phyloP scores from a whole-genome alignment of 37 sponge, comb jelly and placozoan genomes.

The Lycopodina hypogea region DNA sequence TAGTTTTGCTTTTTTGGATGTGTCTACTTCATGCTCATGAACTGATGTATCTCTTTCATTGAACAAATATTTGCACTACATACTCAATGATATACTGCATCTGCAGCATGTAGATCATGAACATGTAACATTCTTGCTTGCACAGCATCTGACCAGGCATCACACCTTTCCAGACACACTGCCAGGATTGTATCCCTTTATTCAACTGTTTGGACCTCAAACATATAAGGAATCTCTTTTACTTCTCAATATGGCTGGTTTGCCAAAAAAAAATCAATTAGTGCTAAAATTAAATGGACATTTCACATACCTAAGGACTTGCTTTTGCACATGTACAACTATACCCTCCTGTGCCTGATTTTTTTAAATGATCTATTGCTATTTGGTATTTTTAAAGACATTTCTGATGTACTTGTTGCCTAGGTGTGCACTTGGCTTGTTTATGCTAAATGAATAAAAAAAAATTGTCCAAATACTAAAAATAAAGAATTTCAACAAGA shows the following conservation, averaged over 20 bases:
- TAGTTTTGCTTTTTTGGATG: conserved; percentile 8
- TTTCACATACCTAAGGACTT: too few relatives aligned
- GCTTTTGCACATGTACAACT: too few relatives aligned
- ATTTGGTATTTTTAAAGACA: neutral
- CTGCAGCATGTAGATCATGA: conserved; percentile 28
- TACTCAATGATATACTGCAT: conserved; percentile 25
- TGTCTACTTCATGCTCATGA: neutral
- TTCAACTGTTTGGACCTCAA: conserved; percentile 20
- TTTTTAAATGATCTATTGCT: too few relatives aligned
- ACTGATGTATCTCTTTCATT: conserved; percentile 23
- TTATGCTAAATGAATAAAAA: too few relatives aligned
- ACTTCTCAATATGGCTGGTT: neutral
- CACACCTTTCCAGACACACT: conserved; percentile 16
- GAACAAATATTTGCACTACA: conserved; percentile 9
- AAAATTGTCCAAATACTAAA: too few relatives aligned
- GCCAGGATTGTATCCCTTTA: conserved; percentile 10
- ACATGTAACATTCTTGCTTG: conserved; percentile 17
- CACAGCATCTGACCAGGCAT: conserved; percentile 18
- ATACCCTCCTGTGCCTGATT: too few relatives aligned
- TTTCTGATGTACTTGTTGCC: conserved; percentile 18
- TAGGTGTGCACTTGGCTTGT: neutral
- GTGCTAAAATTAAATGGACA: conserved; percentile 9
- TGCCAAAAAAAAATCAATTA: neutral
- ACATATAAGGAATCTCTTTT: neutral
- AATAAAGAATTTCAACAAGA: too few relatives aligned